These are phyloP conservation scores for Phragmatobia fuliginosa DNA, from an alignment of 2,888 invertebrate genomes.

Conservation along the genomic window DNA sequence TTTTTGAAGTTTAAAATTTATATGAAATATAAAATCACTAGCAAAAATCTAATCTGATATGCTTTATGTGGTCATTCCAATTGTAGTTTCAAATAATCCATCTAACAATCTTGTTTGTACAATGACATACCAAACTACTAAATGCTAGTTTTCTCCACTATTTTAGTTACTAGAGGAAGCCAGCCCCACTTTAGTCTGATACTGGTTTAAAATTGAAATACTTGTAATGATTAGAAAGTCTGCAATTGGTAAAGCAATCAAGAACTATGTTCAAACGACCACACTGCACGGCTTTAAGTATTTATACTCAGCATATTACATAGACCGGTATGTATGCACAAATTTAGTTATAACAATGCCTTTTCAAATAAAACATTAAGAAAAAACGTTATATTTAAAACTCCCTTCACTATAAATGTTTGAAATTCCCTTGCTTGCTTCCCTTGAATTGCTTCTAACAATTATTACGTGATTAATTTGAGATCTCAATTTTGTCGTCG, in stretches of 20 bases:
- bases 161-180: background rate
- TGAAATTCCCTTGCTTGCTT: background rate
- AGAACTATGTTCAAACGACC: conserved; percentile 67
- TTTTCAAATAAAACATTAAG: background rate
- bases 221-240: conserved; percentile 35
- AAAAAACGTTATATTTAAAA: background rate
- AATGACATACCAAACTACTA: background rate
- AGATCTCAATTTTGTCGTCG: background rate
- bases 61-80: too few species aligned
- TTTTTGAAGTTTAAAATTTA: too few species aligned
- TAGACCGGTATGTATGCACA: conserved; percentile 68
- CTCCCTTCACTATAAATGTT: background rate
- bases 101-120: too few species aligned
- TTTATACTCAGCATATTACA: conserved; percentile 58
- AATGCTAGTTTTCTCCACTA: too few species aligned
- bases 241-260: conserved; percentile 47
- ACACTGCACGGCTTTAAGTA: conserved; percentile 81
- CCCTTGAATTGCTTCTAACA: too few species aligned
- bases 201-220: background rate
- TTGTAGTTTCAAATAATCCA: too few species aligned
- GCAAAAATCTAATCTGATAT: too few species aligned
- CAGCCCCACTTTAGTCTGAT: too few species aligned
- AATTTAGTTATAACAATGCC: background rate
- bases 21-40: too few species aligned
- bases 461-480: background rate